Base-by-base conservation (phyloP, 2,888 invertebrate genomes). In the Schizotus pectinicornis region DNA sequence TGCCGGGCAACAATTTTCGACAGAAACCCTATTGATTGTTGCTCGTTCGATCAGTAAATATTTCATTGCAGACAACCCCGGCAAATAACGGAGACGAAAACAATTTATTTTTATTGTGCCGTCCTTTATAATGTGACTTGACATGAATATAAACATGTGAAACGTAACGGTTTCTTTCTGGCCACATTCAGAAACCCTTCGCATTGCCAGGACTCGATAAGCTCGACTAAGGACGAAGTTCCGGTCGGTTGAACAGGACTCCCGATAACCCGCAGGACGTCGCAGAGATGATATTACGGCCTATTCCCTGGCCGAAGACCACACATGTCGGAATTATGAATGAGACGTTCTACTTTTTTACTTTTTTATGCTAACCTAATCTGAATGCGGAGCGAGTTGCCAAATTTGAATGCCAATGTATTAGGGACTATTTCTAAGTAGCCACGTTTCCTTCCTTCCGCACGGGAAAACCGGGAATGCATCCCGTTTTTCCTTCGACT, bases 241-340 rank as follows among this genome's bases (percentile, higher is more conserved):
- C 22, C 22, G 22, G 22, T 3, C 22, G 22, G 22, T 22, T 22
- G 22, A 22, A 22, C 22, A 22, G 22, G 22, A 22, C 22, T 22
- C 22, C 22, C 22, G 22, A 22, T 22, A 22, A 22, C 22, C 22
- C 22, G 2, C 22, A 5, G 22, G 5, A 22, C 22, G 22, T 3
- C 22, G 22, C 22, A 22, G 22, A 22, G 22, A 22, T 22, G 22
- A 22, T 22, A 22, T n/a, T n/a, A n/a, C n/a, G n/a, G n/a, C n/a
- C n/a, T n/a, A n/a, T 22, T 22, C 22, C 22, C 22, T 22, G 22
- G 5, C 22, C 22, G 22, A 22, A 22, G 5, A 22, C 22, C 22
- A 22, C 22, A 49, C 49, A 49, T 49, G 49, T 35, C 51, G 36
- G 51, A 51, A 51, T 51, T 51, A 51, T 51, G 51, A 51, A 50